Evolutionary conservation across 2,888 invertebrate genomes (phyloP).

Genomic region (Eristalis intricaria): DNA sequence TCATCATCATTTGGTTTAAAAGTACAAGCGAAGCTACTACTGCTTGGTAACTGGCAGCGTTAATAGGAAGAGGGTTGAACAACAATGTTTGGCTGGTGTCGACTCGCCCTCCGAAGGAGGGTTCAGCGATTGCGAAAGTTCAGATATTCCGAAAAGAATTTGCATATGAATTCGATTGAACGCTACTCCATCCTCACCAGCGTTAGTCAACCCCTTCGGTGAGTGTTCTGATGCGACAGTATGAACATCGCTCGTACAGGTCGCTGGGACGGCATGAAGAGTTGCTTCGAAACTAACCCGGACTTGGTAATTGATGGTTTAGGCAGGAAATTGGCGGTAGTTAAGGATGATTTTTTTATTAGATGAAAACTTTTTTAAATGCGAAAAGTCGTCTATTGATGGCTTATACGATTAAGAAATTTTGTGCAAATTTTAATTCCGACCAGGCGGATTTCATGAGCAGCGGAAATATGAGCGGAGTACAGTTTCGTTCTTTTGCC

Average conservation of each 20-base stretch:
- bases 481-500: not conserved
- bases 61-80: slow-evolving; percentile 29
- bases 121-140: slow-evolving; percentile 18
- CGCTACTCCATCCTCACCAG: slow-evolving; percentile 11
- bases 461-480: slow-evolving; percentile 19
- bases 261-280: not conserved
- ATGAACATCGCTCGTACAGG: not conserved
- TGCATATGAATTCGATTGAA: slow-evolving; percentile 56
- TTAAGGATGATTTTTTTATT: not conserved
- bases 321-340: slow-evolving; percentile 20
- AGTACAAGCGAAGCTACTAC: not conserved
- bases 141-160: slow-evolving; percentile 49
- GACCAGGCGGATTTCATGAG: slow-evolving; percentile 3
- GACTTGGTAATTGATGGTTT: slow-evolving; percentile 34
- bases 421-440: slow-evolving; percentile 22
- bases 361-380: not conserved
- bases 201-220: not conserved
- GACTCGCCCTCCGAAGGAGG: slow-evolving; percentile 1
- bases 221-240: not conserved
- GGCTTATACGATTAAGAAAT: slow-evolving; percentile 16
- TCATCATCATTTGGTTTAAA: slow-evolving; percentile 39
- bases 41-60: slow-evolving; percentile 32
- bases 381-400: not conserved
- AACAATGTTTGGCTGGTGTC: slow-evolving; percentile 27
- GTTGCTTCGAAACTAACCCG: slow-evolving; percentile 14